Conservation (phyloP, 2,113 vertebrate genomes). For the Tor tambroides region DNA sequence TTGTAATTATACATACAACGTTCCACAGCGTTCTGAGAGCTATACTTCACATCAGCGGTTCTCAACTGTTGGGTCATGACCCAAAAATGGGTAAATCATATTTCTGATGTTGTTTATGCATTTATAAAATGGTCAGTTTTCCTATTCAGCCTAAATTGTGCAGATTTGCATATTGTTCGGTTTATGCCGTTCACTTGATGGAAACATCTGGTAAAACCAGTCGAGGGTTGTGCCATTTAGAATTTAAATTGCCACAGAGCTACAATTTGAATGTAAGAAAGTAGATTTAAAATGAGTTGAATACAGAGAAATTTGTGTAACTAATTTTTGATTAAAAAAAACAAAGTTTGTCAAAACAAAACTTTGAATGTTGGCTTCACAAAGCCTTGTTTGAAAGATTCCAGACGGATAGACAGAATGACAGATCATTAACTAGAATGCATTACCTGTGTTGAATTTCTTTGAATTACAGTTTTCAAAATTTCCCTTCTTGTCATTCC, state of each 20-base stretch:
- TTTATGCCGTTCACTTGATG: neutral
- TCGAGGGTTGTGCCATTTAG: no score
- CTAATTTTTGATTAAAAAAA: neutral
- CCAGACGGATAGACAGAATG: neutral
- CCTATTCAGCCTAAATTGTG: neutral
- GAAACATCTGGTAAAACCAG: no score
- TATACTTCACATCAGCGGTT: slow-evolving; percentile 53
- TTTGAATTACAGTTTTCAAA: neutral
- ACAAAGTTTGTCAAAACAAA: neutral
- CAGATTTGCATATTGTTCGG: neutral
- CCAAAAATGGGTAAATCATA: neutral
- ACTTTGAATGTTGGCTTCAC: no score
- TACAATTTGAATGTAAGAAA: neutral
- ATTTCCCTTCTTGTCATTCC: neutral
- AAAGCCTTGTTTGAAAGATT: neutral
- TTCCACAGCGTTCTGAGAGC: slow-evolving; percentile 67
- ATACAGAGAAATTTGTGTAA: neutral
- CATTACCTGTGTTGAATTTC: neutral
- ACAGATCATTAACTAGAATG: neutral
- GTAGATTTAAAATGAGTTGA: neutral
- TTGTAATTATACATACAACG: slow-evolving; percentile 77
- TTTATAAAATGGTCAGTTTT: neutral
- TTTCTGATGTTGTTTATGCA: neutral
- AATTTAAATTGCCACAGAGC: neutral
- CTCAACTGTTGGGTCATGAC: neutral